Base-by-base conservation (phyloP, 2,888 invertebrate genomes). In the Colletes collaris region DNA sequence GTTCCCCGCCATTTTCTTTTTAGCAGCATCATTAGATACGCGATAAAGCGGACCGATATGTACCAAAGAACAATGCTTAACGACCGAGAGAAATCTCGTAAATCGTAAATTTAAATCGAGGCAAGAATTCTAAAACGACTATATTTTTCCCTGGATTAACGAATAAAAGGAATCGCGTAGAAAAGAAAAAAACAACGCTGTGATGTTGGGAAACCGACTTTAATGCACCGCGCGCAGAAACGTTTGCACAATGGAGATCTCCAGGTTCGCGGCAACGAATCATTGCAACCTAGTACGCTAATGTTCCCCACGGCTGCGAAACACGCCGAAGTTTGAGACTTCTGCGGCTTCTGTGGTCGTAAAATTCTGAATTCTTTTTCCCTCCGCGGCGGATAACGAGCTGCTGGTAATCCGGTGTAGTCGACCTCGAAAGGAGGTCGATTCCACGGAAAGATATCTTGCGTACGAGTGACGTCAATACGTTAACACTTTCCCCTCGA, bases 381-480 rank as follows among this genome's bases (percentile, higher is more conserved):
- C 44, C 44, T 16, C 53, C 56, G 27, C 11, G 16, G 68, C 19
- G 76, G 58, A 76, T 74, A 83, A 68, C 50, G 40, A 72, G 76
- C 64, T 66, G 68, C 64, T 66, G 68, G 78, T 67, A 82, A 80
- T 80, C 76, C 79, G 76, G 76, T 83, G 80, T 82, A 55, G 84
- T 80, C 71, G 88, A 86, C 87, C 89, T 87, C 86, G 86, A 88
- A 89, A 89, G 85, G 86, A 89, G 89, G 88, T 84, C 86, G 86
- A 87, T 89, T 89, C 87, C 81, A 76, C 74, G 80, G 86, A 83
- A 86, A 79, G 85, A 81, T 86, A 86, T 85, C 82, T 85, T 74
- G 76, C 81, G 79, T 83, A 76, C 70, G 70, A 79, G 66, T 89
- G 89, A 89, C 89, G 89, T 89, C 89, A 89, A 86, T 82, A 68